Conservation (phyloP, 2,113 vertebrate species). For the Scalopus aquaticus region DNA sequence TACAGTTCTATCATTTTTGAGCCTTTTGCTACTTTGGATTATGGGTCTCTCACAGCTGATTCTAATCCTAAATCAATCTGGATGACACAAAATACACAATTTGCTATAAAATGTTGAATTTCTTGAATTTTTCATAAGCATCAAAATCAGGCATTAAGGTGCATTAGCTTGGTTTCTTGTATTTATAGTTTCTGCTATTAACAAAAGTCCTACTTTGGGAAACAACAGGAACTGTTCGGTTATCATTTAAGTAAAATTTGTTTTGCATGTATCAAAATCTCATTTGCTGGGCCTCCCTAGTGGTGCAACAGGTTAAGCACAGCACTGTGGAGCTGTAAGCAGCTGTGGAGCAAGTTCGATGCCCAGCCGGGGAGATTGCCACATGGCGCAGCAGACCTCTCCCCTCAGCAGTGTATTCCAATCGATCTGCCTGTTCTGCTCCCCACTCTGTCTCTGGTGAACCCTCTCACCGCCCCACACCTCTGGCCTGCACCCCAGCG, state of each 20-base stretch:
- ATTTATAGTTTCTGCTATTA: neutral
- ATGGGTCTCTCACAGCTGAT: neutral
- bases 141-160: slow-evolving; percentile 48
- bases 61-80: slow-evolving; percentile 10
- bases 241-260: slow-evolving; percentile 27
- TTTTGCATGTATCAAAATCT: slow-evolving; percentile 18
- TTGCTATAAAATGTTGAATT: neutral
- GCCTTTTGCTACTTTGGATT: slow-evolving; percentile 14
- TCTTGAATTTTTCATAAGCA: slow-evolving; percentile 10
- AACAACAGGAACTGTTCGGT: neutral
- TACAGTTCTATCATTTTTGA: neutral
- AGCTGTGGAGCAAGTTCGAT: too few species aligned
- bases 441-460: too few species aligned
- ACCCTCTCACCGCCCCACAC: too few species aligned
- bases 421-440: too few species aligned
- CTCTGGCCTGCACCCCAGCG: too few species aligned
- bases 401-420: too few species aligned
- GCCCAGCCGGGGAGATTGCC: too few species aligned
- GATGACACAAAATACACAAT: neutral
- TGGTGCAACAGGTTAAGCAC: too few species aligned
- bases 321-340: too few species aligned
- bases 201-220: slow-evolving; percentile 11
- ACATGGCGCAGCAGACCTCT: too few species aligned
- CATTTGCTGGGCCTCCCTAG: too few species aligned
- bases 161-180: neutral